Base-by-base conservation (phyloP, 2,888 invertebrate species). In the Parochlus steinenii region DNA sequence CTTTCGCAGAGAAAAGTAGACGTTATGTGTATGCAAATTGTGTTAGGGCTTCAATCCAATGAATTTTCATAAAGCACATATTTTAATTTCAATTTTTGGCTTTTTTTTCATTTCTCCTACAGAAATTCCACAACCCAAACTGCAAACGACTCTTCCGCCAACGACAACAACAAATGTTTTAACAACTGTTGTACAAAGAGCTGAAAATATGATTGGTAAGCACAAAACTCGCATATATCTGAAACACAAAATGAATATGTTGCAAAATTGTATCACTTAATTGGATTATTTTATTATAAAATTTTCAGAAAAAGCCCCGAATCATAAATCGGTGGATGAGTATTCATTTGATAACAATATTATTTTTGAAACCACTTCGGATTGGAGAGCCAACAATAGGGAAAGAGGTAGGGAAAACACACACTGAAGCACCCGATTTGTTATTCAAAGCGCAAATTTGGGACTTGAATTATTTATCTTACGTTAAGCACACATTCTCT, bases 121-220 rank as follows among this genome's bases (percentile, higher is more conserved):
- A 58, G 58, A 58, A 42, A 57, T 58, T 44, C 57, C 57, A 23
- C 58, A 57, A 46, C 56, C 57, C 37, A 58, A 57, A 43, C 53
- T 54, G 33, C 51, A 56, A 40, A 57, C 57, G 40, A 57, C 57
- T 28, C 48, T 57, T 46, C 50, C 55, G 16, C 57, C 58, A 23
- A 58, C 57, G 35, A 34, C 34, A 15, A 34, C 34, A 22, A 32
- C 32, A 10, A 17, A 5, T 11, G 15, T 8, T 22, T 18, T 25
- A 15, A 34, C 34, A 24, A 33, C 33, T 17, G 19, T 28, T 17
- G 24, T 17, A 17, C 24, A 23, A 16, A 23, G 16, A 28, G 18
- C 27, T 22, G 24, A 23, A 18, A 34, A 34, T 34, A 34, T 34
- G 34, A 34, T 34, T 34, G 34, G 34, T 34, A 34, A 34, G 34